Evolutionary conservation across 2,888 invertebrate genomes (phyloP).

Genomic region (Hoplodrina blanda): DNA sequence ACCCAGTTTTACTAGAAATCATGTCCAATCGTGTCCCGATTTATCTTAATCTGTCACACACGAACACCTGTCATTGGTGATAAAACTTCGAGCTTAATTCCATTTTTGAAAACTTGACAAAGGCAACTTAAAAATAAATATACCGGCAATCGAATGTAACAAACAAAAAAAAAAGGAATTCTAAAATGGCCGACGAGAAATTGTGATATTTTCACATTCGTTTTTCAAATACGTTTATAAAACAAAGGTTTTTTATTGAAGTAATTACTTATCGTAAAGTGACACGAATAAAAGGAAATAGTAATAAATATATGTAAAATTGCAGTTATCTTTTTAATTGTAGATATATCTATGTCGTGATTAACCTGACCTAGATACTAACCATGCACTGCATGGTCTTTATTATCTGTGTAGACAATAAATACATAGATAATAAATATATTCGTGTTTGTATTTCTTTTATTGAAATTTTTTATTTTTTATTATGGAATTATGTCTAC

Average conservation of each 20-base stretch:
- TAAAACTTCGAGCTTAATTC: not conserved
- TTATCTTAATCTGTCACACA: conserved; percentile 20
- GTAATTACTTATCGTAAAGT: not conserved
- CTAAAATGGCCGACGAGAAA: conserved; percentile 23
- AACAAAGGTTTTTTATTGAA: not conserved
- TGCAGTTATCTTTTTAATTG: conserved; percentile 6
- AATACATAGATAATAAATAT: not conserved
- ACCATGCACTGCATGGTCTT: conserved; percentile 6
- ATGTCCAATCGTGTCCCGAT: not conserved
- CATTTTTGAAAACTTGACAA: not conserved
- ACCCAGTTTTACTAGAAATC: conserved; percentile 21
- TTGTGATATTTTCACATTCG: conserved; percentile 13
- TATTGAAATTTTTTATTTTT: not conserved
- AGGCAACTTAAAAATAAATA: not conserved
- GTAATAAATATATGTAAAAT: not conserved
- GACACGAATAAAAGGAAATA: not conserved
- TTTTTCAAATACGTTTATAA: not conserved
- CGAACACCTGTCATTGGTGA: not conserved
- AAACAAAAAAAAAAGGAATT: not conserved
- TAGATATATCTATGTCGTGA: conserved; percentile 6
- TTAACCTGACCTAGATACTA: conserved; percentile 32
- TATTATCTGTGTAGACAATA: conserved; percentile 1
- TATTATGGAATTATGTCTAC: not conserved
- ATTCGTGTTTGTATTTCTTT: not conserved
- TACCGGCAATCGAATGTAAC: not conserved